Conservation (phyloP, 2,113 vertebrate genomes). For the Pachycephala philippinensis region DNA sequence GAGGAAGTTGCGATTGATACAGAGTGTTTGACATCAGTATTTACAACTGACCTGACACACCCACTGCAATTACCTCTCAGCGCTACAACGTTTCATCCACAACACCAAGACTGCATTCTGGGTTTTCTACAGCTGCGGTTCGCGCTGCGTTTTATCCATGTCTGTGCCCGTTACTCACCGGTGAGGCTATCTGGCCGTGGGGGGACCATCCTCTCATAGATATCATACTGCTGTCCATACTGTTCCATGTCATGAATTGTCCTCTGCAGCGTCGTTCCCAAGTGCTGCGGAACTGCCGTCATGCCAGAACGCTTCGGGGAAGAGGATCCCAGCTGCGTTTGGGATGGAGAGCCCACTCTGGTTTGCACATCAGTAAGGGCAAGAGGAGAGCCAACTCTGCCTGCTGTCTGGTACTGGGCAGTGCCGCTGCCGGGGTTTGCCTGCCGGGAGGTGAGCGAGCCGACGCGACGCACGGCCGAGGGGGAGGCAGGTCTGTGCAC, state of each 20-base stretch:
- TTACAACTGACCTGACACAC: neutral
- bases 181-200: constrained; percentile 89
- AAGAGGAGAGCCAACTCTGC: constrained; percentile 84
- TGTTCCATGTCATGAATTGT: constrained; percentile 80
- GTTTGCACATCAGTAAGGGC: constrained; percentile 75
- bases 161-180: constrained; percentile 73
- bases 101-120: accelerated
- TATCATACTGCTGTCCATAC: constrained; percentile 86
- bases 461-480: constrained; percentile 76
- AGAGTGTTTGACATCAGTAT: neutral
- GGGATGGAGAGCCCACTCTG: constrained; percentile 72
- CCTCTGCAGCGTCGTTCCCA: constrained; percentile 85
- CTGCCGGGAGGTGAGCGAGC: constrained; percentile 78
- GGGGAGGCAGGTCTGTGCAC: constrained; percentile 84
- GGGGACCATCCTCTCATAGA: constrained; percentile 93
- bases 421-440: constrained; percentile 70
- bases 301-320: constrained; percentile 87
- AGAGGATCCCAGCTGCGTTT: constrained; percentile 80
- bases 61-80: accelerated
- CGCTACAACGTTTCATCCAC: accelerated
- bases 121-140: neutral
- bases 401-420: constrained; percentile 76
- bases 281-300: constrained; percentile 90
- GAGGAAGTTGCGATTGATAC: neutral
- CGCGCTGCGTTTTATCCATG: neutral